phyloP scores from a whole-genome alignment of 2,113 vertebrate species.

The Megaceryle maxima region DNA sequence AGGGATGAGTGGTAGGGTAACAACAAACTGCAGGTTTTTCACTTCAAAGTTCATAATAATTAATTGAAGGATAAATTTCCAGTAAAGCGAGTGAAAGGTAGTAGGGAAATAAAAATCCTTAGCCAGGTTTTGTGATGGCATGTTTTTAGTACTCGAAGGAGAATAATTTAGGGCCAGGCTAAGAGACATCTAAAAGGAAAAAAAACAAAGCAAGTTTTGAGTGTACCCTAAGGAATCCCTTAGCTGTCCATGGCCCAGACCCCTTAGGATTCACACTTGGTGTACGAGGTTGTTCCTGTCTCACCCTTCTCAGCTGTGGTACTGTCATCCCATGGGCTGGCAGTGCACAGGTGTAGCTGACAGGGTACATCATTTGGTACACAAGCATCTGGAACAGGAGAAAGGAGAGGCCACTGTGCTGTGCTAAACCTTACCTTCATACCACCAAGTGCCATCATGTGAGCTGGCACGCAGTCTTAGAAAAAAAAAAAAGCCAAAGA shows the following conservation, averaged over 20 bases:
- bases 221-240: neutral
- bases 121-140: neutral
- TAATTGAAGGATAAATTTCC: neutral
- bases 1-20: neutral
- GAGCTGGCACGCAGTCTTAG: neutral
- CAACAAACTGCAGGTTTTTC: neutral
- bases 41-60: neutral
- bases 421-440: neutral
- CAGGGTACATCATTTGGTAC: neutral
- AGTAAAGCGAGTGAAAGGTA: neutral
- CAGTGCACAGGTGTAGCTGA: neutral
- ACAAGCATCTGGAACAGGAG: neutral
- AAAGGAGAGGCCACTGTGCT: neutral
- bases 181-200: neutral
- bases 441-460: neutral
- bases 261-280: neutral
- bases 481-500: neutral
- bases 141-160: neutral
- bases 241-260: neutral
- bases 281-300: neutral
- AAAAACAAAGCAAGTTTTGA: neutral
- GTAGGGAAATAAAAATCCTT: neutral
- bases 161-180: neutral
- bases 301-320: neutral
- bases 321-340: neutral